These are phyloP conservation scores for Pithys albifrons DNA, from an alignment of 2,113 vertebrate species.

Conservation along the genomic window DNA sequence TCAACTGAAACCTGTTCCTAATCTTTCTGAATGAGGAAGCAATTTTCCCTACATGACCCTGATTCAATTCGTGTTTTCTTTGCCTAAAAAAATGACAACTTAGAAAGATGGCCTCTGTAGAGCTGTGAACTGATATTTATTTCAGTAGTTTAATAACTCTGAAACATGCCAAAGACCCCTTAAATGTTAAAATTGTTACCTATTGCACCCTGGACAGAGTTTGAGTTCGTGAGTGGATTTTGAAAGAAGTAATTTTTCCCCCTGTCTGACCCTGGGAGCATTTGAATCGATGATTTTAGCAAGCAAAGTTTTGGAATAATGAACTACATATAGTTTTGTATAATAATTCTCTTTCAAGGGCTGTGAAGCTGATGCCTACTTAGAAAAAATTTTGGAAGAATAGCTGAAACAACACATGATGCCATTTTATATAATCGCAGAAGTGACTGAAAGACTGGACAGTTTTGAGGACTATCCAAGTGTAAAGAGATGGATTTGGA, in stretches of 20 bases:
- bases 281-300: constrained; percentile 44
- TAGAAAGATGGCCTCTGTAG: constrained; percentile 30
- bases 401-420: constrained; percentile 69
- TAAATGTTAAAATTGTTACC: constrained; percentile 40
- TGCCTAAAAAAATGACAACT: constrained; percentile 18
- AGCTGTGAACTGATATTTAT: constrained; percentile 23
- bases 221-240: constrained; percentile 27
- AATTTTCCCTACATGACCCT: constrained; percentile 44
- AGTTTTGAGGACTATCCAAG: constrained; percentile 67
- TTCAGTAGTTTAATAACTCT: constrained; percentile 39
- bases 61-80: constrained; percentile 40
- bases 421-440: constrained; percentile 71
- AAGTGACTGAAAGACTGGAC: constrained; percentile 62
- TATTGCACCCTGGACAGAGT: constrained; percentile 36
- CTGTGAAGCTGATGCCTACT: constrained; percentile 42
- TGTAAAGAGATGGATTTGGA: constrained; percentile 66
- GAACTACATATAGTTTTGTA: constrained; percentile 16
- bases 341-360: constrained; percentile 36
- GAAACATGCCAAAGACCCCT: constrained; percentile 6
- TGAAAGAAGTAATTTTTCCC: constrained; percentile 35
- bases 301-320: constrained; percentile 35
- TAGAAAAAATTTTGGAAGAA: constrained; percentile 63
- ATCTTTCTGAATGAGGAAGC: constrained; percentile 45
- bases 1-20: constrained; percentile 40
- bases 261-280: not conserved